Evolutionary conservation across 1,140 invertebrate genomes (phyloP).

Genomic region (Agraylea sexmaculata): DNA sequence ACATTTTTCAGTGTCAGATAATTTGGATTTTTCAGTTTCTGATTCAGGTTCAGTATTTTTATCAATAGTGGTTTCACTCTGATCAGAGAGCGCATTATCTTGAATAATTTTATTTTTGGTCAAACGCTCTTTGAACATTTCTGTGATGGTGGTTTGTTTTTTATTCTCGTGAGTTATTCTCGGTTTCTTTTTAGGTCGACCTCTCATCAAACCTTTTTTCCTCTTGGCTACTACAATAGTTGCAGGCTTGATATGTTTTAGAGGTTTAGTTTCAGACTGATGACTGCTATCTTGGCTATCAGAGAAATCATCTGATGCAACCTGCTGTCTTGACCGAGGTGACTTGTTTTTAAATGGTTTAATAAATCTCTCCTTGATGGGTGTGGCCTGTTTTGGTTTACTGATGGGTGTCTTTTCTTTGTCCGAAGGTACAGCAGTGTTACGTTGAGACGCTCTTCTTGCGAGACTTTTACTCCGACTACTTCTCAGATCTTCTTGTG

Average conservation of each 20-base stretch:
- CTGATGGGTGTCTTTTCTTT: conserved; percentile 9
- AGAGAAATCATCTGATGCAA: conserved; percentile 23
- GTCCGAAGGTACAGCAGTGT: background rate
- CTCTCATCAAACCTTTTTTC: conserved; percentile 30
- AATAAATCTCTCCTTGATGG: conserved; percentile 4
- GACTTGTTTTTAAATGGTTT: conserved; percentile 10
- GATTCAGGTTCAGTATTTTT: conserved; percentile 13
- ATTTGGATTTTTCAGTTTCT: conserved; percentile 7
- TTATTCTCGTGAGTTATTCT: conserved; percentile 12
- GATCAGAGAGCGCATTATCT: conserved; percentile 5
- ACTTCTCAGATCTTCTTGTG: conserved; percentile 26
- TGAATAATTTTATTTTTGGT: conserved; percentile 17
- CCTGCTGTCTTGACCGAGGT: conserved; percentile 2
- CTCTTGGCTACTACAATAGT: conserved; percentile 25
- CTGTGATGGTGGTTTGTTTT: conserved; percentile 19
- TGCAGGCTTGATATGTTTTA: conserved; percentile 23
- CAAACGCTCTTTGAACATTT: conserved; percentile 20
- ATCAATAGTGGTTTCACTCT: conserved; percentile 9
- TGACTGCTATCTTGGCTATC: conserved; percentile 30
- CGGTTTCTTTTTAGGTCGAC: conserved; percentile 20
- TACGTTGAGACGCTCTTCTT: conserved; percentile 26
- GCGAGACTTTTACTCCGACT: conserved; percentile 36
- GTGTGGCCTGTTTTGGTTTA: conserved; percentile 7
- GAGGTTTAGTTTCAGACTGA: conserved; percentile 4
- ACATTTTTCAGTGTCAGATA: background rate